phyloP scores from a whole-genome alignment of 2,888 invertebrate species.

The Scaptomyza tumidula region DNA sequence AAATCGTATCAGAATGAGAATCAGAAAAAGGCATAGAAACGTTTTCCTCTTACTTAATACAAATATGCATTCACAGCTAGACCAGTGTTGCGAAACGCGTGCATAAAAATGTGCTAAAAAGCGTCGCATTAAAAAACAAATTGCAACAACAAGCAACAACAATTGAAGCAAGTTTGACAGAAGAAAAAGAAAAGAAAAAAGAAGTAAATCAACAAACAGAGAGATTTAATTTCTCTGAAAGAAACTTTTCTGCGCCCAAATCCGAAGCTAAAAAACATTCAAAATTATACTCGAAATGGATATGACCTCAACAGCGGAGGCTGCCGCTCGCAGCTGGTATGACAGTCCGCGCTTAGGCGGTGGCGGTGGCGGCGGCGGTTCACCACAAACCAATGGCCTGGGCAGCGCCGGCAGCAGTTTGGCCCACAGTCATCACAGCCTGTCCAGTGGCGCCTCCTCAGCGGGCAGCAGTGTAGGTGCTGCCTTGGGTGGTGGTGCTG shows the following conservation, averaged over 20 bases:
- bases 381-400: slow-evolving; percentile 83
- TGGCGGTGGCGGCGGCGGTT: slow-evolving; percentile 83
- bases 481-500: slow-evolving; percentile 73
- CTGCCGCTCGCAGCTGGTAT: slow-evolving; percentile 85
- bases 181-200: neutral
- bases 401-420: slow-evolving; percentile 81
- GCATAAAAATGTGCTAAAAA: slow-evolving; percentile 42
- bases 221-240: slow-evolving; percentile 35
- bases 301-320: slow-evolving; percentile 85
- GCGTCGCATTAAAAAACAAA: slow-evolving; percentile 28
- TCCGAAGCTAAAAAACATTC: slow-evolving; percentile 78
- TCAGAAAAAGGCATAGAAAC: slow-evolving; percentile 23
- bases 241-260: slow-evolving; percentile 64
- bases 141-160: neutral
- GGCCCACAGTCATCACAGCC: slow-evolving; percentile 81
- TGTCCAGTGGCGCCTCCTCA: slow-evolving; percentile 82
- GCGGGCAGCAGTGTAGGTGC: slow-evolving; percentile 81
- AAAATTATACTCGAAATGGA: slow-evolving; percentile 85
- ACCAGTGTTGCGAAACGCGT: slow-evolving; percentile 53
- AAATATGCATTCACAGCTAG: slow-evolving; percentile 64
- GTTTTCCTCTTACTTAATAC: slow-evolving; percentile 28
- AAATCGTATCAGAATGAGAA: slow-evolving; percentile 53
- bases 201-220: slow-evolving; percentile 10
- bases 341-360: slow-evolving; percentile 85
- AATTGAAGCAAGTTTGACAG: neutral